These are phyloP conservation scores for Brachionus plicatilis DNA, from an alignment of 1,140 invertebrate genomes.

Conservation along the genomic window DNA sequence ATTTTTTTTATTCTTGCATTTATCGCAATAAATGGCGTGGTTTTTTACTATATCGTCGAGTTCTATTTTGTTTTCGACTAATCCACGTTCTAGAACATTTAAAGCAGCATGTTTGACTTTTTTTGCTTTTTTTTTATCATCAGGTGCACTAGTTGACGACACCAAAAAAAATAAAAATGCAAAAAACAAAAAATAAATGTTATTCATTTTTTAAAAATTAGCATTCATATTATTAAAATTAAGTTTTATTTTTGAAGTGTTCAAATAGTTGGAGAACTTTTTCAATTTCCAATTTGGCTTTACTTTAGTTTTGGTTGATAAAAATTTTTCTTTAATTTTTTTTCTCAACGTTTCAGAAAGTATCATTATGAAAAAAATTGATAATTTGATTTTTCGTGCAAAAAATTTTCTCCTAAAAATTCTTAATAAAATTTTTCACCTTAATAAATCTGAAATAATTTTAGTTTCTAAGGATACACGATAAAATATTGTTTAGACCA, in stretches of 20 bases:
- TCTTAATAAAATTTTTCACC: no score
- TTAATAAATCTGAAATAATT: not conserved
- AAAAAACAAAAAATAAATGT: not conserved
- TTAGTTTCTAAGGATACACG: not conserved
- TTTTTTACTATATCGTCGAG: not conserved
- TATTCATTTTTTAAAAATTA: conserved; percentile 1
- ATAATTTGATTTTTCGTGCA: no score
- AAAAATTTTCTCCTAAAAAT: no score
- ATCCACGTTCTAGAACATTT: not conserved
- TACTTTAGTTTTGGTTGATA: not conserved
- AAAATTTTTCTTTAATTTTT: no score
- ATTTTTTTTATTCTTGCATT: not conserved
- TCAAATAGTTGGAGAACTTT: not conserved
- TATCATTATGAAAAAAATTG: no score
- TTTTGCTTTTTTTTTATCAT: conserved; percentile 21
- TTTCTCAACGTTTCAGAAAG: no score
- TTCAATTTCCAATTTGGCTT: not conserved
- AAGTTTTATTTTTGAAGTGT: not conserved
- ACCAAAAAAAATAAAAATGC: not conserved
- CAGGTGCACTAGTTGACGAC: not conserved
- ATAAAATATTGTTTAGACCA: not conserved
- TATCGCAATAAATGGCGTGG: not conserved
- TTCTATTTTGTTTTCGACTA: not conserved
- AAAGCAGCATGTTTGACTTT: not conserved
- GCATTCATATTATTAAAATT: not conserved